Evolutionary conservation across 2,888 invertebrate genomes (phyloP), one percentile per base, ranked within the genome.

Genomic region (Syrphus vitripennis): DNA sequence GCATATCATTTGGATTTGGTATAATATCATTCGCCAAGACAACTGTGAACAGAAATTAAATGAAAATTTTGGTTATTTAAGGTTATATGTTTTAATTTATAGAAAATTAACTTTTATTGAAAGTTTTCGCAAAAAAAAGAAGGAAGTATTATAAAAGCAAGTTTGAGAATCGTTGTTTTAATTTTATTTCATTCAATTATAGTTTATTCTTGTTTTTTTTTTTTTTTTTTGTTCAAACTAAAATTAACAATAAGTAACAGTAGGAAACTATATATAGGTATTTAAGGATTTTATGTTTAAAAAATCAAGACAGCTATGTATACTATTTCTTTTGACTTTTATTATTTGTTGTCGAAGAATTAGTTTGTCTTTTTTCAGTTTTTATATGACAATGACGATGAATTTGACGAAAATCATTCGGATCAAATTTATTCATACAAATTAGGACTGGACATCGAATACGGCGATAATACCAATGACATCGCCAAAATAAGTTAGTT

Each of bases 391-490:
- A 89, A 65, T 92, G 92, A 57, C 91, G 90, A 88, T 92, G 92
- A 16, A 92, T 92, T 88, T 92, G 92, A 0, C 92, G 91, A 83
- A 92, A 92, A 77, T 92, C 92, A 37, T 87, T 90, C 7, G 89
- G 88, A 87, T 92, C 90, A 63, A 88, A 91, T 87, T 92, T 92
- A 83, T 91, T 92, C 92, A 92, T 92, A 83, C 92, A 92, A 65
- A 92, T 92, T 21, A 92, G 87, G 0, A 92, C 92, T 0, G 92
- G 92, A 76, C 92, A 92, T 37, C 92, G 90, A 14, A 91, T 90
- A 26, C 90, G 90, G 0, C 92, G 90, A 87, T 92, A 92, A 79
- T 92, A 92, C 90, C 92, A 91, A 78, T 92, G 92, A 37, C 92
- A 92, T 50, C 92, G 90, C 92, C 92, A 92, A 71, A 91, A 92